Evolutionary conservation across 2,113 vertebrate species (phyloP).

Genomic region (Macaca fascicularis): T2T-MFA8v1.1 NC_088388.1:48966501-48967000

Average conservation of each 20-base stretch:
- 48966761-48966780: background rate
- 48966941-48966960: background rate
- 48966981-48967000: no score
- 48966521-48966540: background rate
- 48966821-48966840: background rate
- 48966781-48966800: background rate
- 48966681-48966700: background rate
- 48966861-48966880: background rate
- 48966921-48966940: background rate
- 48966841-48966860: conserved; percentile 10
- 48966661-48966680: background rate
- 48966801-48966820: background rate
- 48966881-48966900: background rate
- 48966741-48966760: background rate
- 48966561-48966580: background rate
- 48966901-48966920: background rate
- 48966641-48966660: background rate
- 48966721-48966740: background rate
- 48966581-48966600: background rate
- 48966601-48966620: background rate
- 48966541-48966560: background rate
- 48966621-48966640: background rate
- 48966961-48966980: background rate
- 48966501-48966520: background rate
- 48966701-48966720: background rate